These are phyloP conservation scores for Drosophila ananassae DNA, from an alignment of 1,140 invertebrate species.

Conservation along the genomic window DNA sequence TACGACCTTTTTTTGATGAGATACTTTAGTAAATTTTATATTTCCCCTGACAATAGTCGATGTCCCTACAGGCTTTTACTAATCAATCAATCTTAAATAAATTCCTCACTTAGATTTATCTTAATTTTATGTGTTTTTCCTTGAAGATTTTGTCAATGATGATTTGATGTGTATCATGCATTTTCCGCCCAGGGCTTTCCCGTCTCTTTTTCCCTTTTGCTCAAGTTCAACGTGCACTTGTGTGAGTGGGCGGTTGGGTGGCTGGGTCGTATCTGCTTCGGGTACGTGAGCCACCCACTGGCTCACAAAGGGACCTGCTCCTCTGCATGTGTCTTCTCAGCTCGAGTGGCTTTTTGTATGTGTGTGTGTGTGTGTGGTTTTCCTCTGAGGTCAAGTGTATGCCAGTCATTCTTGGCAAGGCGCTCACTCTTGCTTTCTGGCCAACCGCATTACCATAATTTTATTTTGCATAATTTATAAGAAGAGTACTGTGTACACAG, in stretches of 20 bases:
- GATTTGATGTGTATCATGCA: conserved; percentile 19
- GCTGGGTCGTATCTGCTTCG: conserved; percentile 1
- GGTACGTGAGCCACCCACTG: conserved; percentile 54
- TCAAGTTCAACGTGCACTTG: conserved; percentile 79
- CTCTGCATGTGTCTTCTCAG: conserved; percentile 24
- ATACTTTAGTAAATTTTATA: too few species aligned
- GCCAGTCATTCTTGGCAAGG: conserved; percentile 27
- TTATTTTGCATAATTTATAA: conserved; percentile 51
- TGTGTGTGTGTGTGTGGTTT: conserved; percentile 12
- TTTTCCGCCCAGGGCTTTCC: conserved; percentile 13
- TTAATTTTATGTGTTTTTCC: conserved; percentile 8
- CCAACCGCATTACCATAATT: conserved; percentile 59
- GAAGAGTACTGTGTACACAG: not conserved
- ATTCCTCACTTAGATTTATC: not conserved
- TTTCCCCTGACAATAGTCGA: too few species aligned
- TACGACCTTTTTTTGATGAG: too few species aligned
- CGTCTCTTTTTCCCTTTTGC: conserved; percentile 5
- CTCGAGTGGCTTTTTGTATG: conserved; percentile 44
- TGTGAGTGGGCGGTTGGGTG: conserved; percentile 10
- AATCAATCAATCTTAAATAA: not conserved
- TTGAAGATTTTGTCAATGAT: conserved; percentile 3
- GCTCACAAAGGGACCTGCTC: conserved; percentile 33
- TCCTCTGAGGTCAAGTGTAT: conserved; percentile 37
- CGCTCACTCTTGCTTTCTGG: conserved; percentile 50
- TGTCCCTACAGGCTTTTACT: not conserved